Base-by-base conservation (phyloP, 2,888 invertebrate genomes). In the Lepas anatifera region DNA sequence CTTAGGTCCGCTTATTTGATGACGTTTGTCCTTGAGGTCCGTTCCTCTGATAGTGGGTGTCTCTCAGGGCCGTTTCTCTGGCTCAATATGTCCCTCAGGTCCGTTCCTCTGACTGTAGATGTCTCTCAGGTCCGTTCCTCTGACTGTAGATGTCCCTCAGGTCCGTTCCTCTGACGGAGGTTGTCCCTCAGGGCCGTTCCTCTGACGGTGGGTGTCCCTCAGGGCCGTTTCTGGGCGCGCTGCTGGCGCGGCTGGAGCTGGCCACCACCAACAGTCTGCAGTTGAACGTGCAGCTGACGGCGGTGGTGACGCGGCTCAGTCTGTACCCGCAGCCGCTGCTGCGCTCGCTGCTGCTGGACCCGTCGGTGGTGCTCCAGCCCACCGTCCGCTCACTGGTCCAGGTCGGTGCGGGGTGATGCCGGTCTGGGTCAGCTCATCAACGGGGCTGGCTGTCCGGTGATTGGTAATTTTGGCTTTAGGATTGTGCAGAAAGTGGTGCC, bases 361-460 rank as follows among this genome's bases (percentile, higher is more conserved):
- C 92, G 72, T 88, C 87, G 79, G 86, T 88, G 75, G 88, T 91
- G 75, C 86, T 93, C 77, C 93, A 94, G 79, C 94, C 95, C 1
- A 90, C 90, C 77, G 90, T 95, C 78, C 90, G 92, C 78, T 94
- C 93, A 6, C 84, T 96, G 73, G 89, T 90, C 80, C 95, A 95
- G 86, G 95, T 92, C 78, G 79, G 79, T 75, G 68, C 1, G 58
- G 16, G 29, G 4, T 22, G 27, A 22, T n/a, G 2, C 18, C 8
- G 27, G 72, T 66, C 18, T 8, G 27, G 22, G 41, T 10, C 39
- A 25, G 13, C 63, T 1, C 13, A 22, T 52, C 48, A 68, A 22
- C 70, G 35, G 29, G 48, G 64, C 22, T 69, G 72, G 48, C 27
- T 50, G 27, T 27, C 8, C 18, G 16, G 18, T 25, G 43, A 18